Evolutionary conservation across 2,888 invertebrate species (phyloP).

Genomic region (Dicyrtoma fusca): DNA sequence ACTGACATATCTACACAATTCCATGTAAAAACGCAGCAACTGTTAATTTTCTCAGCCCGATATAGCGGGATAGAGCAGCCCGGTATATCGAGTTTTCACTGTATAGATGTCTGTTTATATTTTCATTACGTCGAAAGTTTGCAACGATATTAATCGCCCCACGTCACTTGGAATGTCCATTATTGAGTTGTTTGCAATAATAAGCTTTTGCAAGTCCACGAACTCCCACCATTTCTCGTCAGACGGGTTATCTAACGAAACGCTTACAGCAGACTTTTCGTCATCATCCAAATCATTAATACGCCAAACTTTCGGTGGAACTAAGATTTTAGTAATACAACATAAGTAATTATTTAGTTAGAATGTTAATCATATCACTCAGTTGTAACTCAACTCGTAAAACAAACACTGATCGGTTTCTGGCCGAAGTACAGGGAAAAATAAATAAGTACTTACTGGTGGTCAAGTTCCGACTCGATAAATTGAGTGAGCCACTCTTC

Average conservation of each 20-base stretch:
- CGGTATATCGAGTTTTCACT: no score
- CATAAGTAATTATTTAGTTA: not conserved
- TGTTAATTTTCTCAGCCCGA: no score
- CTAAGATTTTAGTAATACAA: conserved; percentile 33
- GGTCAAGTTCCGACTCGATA: conserved; percentile 74
- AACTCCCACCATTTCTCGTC: conserved; percentile 56
- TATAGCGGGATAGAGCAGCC: no score
- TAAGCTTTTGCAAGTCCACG: conserved; percentile 54
- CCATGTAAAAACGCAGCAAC: no score
- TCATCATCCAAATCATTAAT: conserved; percentile 55
- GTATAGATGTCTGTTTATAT: no score
- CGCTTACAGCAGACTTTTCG: conserved; percentile 50
- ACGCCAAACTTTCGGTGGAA: conserved; percentile 52
- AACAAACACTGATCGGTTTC: no score
- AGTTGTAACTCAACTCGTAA: no score
- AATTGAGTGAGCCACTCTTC: conserved; percentile 77
- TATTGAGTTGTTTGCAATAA: conserved; percentile 65
- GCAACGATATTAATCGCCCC: conserved; percentile 69
- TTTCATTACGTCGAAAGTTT: conserved; percentile 73
- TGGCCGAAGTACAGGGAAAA: no score
- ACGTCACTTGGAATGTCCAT: conserved; percentile 69
- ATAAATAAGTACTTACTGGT: conserved; percentile 64
- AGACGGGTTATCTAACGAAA: conserved; percentile 51
- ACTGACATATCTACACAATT: no score
- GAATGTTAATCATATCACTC: not conserved